Evolutionary conservation across 2,797 vertebrate species (phyloP).

Genomic region (Antennarius maculatus): DNA sequence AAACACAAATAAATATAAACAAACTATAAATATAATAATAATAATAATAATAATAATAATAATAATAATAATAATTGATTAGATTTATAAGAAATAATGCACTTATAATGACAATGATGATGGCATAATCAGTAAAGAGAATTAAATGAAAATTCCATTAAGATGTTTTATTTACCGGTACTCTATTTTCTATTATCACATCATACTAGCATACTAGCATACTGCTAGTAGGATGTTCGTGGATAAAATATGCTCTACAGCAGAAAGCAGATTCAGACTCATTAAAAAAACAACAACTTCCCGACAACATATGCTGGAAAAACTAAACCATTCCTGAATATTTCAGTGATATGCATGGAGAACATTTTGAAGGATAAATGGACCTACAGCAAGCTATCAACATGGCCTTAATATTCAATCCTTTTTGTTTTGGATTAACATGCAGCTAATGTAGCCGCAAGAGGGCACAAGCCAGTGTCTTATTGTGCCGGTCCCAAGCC

Average conservation of each 20-base stretch:
- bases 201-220: neutral
- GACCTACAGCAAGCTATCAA: neutral
- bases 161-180: neutral
- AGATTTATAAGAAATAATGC: too few species aligned
- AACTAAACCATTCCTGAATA: neutral
- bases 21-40: neutral
- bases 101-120: too few species aligned
- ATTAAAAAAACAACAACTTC: neutral
- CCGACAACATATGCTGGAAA: neutral
- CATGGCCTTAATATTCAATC: neutral
- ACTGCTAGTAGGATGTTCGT: neutral
- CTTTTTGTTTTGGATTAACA: too few species aligned
- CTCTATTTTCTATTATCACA: neutral
- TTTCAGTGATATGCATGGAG: neutral
- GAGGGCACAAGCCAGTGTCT: too few species aligned
- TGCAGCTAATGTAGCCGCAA: too few species aligned
- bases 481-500: too few species aligned
- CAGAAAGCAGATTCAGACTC: neutral
- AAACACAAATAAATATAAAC: constrained; percentile 1
- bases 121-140: constrained; percentile 6
- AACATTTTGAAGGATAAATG: neutral
- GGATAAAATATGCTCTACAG: neutral
- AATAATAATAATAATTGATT: too few species aligned
- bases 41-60: too few species aligned
- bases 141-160: constrained; percentile 9